Percentiles rank a stretch among this genome's conserved stretches.
phyloP scores from a whole-genome alignment of 2,888 invertebrate species.

The Eristalinus sepulchralis region DNA sequence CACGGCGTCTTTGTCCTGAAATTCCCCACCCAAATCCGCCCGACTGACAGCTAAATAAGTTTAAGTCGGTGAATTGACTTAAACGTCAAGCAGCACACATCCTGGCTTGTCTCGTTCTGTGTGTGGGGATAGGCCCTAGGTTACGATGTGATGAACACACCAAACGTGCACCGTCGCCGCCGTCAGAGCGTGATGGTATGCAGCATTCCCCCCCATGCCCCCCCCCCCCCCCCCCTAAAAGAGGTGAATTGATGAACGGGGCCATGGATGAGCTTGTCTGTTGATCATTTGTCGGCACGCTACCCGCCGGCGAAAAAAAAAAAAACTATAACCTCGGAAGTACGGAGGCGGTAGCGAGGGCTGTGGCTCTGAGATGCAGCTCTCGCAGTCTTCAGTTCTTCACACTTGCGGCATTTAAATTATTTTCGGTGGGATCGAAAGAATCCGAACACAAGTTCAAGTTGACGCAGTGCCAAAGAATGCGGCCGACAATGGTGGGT shows the following conservation, averaged over 20 bases:
- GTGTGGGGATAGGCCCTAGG: conserved; percentile 15
- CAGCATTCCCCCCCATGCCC: conserved; percentile 1
- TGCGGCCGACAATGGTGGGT: background rate
- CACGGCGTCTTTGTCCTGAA: conserved; percentile 44
- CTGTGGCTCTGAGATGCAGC: background rate
- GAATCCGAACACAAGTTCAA: conserved; percentile 51
- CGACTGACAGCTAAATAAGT: conserved; percentile 6
- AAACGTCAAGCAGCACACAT: conserved; percentile 13
- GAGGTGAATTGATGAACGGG: conserved; percentile 17
- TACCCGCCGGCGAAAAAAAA: background rate
- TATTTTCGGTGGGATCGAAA: conserved; percentile 34
- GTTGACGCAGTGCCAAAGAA: conserved; percentile 57
- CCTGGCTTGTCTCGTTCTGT: conserved; percentile 1
- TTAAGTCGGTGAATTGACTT: conserved; percentile 16
- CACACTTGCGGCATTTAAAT: conserved; percentile 17
- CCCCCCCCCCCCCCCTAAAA: background rate
- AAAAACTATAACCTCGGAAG: background rate
- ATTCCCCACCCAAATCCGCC: conserved; percentile 1
- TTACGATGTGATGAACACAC: conserved; percentile 16
- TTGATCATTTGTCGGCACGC: conserved; percentile 21
- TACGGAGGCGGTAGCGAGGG: background rate
- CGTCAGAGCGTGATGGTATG: conserved; percentile 7
- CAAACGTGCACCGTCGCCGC: conserved; percentile 9
- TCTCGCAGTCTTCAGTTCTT: background rate
- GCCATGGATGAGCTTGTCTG: background rate